Conservation (phyloP, 1,140 invertebrate genomes). For the Dufourea novaeangliae region DNA sequence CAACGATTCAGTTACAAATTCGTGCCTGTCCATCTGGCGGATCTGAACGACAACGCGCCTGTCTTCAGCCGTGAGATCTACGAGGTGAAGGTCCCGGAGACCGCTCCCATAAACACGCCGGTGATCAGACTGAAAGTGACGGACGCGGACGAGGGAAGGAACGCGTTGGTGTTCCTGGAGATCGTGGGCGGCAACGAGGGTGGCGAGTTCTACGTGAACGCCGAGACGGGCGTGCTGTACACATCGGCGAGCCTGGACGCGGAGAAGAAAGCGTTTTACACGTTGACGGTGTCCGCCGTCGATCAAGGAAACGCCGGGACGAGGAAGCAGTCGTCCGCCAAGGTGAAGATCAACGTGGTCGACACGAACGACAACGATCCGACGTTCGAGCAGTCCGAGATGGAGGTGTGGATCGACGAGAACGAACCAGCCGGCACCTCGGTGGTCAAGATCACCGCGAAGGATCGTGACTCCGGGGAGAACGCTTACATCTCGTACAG, state of each 20-base stretch:
- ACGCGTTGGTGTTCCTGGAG: conserved; percentile 91
- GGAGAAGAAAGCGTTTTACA: conserved; percentile 93
- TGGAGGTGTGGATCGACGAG: conserved; percentile 89
- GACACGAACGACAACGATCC: conserved; percentile 97
- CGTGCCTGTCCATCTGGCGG: conserved; percentile 89
- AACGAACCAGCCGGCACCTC: conserved; percentile 92
- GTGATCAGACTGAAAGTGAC: conserved; percentile 92
- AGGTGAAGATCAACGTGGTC: conserved; percentile 92
- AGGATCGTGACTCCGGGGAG: conserved; percentile 94
- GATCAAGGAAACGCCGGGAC: conserved; percentile 93
- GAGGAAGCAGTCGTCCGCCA: conserved; percentile 92
- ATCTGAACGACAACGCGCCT: conserved; percentile 92
- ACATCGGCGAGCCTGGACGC: conserved; percentile 93
- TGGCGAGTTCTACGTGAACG: conserved; percentile 92
- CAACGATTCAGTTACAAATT: conserved; percentile 88
- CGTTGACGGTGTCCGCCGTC: conserved; percentile 94
- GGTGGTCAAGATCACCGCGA: conserved; percentile 91
- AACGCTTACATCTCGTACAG: conserved; percentile 98
- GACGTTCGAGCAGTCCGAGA: conserved; percentile 88
- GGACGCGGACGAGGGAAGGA: conserved; percentile 91
- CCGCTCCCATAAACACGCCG: conserved; percentile 93
- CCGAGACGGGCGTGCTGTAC: conserved; percentile 94
- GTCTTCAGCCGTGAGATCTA: conserved; percentile 95
- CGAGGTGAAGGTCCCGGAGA: conserved; percentile 93
- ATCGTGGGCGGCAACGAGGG: conserved; percentile 96